Evolutionary conservation across 2,888 invertebrate genomes (phyloP).

Genomic region (Drosophila prolongata): DNA sequence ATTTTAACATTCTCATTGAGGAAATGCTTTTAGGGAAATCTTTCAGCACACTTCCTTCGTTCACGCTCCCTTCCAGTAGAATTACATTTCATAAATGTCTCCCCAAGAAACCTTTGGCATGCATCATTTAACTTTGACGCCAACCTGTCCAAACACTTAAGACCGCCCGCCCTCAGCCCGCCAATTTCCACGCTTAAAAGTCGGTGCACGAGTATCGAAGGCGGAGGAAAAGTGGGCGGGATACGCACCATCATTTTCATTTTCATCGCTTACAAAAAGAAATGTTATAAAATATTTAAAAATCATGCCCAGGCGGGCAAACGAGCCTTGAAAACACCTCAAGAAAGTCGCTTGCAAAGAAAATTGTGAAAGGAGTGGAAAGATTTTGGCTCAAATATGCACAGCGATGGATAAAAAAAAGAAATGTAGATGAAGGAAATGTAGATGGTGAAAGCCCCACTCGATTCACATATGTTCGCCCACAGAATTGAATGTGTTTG

Average conservation of each 20-base stretch:
- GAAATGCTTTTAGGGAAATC: background rate
- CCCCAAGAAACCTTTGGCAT: conserved; percentile 51
- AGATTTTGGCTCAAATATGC: conserved; percentile 61
- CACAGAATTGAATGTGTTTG: conserved; percentile 4
- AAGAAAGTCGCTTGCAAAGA: conserved; percentile 15
- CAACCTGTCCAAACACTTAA: conserved; percentile 38
- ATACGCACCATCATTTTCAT: conserved; percentile 59
- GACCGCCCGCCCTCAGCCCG: conserved; percentile 15
- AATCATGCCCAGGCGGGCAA: conserved; percentile 57
- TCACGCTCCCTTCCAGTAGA: conserved; percentile 6
- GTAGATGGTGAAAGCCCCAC: background rate
- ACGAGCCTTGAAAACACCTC: conserved; percentile 55
- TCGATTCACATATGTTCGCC: conserved; percentile 35
- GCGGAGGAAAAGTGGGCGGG: background rate
- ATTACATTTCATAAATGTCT: conserved; percentile 52
- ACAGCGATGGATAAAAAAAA: conserved; percentile 29
- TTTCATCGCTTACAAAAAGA: conserved; percentile 48
- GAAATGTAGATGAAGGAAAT: background rate
- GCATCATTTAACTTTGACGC: conserved; percentile 64
- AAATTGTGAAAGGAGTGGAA: conserved; percentile 24
- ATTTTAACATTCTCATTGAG: conserved; percentile 3
- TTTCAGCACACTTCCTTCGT: conserved; percentile 1
- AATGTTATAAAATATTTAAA: conserved; percentile 75
- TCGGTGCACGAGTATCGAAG: background rate
- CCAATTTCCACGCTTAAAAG: conserved; percentile 54